Percentiles rank a stretch among this genome's conserved stretches.
Conservation (phyloP, 2,797 vertebrate genomes). For the Bucorvus abyssinicus region DNA sequence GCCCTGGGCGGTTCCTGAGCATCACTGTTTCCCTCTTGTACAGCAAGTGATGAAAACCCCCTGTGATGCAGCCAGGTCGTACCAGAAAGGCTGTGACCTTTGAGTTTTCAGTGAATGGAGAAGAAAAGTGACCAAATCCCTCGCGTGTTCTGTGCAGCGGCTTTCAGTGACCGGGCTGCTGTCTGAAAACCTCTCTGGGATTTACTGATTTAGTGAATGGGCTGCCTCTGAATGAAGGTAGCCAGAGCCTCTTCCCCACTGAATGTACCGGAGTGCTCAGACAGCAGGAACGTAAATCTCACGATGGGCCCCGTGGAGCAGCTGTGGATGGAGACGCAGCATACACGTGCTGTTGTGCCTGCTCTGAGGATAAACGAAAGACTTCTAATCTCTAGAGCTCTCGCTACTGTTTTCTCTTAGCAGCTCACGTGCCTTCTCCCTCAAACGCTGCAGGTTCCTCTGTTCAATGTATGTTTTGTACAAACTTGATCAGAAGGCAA, state of each 20-base stretch:
- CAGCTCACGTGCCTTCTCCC: background rate
- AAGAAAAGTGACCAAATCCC: background rate
- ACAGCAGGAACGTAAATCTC: background rate
- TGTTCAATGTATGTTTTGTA: background rate
- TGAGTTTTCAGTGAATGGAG: background rate
- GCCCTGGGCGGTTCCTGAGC: background rate
- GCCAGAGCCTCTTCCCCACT: background rate
- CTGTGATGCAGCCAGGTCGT: too few relatives aligned
- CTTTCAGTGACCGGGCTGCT: background rate
- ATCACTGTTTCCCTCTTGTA: background rate
- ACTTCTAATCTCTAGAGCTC: background rate
- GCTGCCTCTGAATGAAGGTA: background rate
- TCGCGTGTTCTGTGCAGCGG: background rate
- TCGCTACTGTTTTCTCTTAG: background rate
- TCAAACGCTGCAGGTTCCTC: background rate
- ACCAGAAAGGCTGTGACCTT: background rate
- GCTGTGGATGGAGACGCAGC: background rate
- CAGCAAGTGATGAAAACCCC: background rate
- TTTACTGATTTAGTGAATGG: background rate
- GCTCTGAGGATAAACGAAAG: background rate
- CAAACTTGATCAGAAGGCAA: background rate
- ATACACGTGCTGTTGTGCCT: background rate
- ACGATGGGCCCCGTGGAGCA: background rate
- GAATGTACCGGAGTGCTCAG: background rate
- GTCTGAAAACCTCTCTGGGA: background rate